Conservation (phyloP, 2,888 invertebrate genomes). For the Pristionchus exspectatus region DNA sequence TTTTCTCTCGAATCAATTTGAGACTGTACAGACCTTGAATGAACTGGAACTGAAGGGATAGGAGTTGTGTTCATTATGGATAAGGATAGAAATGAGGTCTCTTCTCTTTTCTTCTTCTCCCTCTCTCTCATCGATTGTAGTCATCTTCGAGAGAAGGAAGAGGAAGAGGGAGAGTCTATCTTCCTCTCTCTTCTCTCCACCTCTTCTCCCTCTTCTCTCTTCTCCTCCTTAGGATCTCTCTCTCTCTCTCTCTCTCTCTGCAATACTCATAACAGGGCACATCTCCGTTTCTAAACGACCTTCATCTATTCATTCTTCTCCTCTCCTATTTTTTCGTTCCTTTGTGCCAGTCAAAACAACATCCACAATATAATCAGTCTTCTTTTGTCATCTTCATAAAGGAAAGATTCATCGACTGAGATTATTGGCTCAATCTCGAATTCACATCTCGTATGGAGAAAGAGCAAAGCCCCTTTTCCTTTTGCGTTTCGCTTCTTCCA, state of each 20-base stretch:
- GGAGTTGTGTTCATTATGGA: not conserved
- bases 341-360: not conserved
- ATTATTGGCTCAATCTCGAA: slow-evolving; percentile 5
- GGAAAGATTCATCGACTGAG: not conserved
- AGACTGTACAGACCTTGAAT: no score
- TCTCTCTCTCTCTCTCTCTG: not conserved
- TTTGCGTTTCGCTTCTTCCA: not conserved
- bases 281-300: not conserved
- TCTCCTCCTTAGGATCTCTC: not conserved
- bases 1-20: no score
- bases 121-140: slow-evolving; percentile 42
- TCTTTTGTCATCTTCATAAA: not conserved
- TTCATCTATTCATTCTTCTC: not conserved
- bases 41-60: no score
- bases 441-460: not conserved
- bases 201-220: not conserved
- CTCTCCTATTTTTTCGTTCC: not conserved
- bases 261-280: slow-evolving; percentile 40
- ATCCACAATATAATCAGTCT: not conserved
- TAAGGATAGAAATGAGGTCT: not conserved
- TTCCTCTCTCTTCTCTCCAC: not conserved
- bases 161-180: slow-evolving; percentile 18
- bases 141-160: slow-evolving; percentile 39
- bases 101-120: not conserved
- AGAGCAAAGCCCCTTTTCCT: not conserved